Percentiles rank a stretch among this genome's conserved stretches.
These are phyloP conservation scores for Synanthedon myopaeformis DNA, from an alignment of 2,888 invertebrate genomes.

Conservation along the genomic window DNA sequence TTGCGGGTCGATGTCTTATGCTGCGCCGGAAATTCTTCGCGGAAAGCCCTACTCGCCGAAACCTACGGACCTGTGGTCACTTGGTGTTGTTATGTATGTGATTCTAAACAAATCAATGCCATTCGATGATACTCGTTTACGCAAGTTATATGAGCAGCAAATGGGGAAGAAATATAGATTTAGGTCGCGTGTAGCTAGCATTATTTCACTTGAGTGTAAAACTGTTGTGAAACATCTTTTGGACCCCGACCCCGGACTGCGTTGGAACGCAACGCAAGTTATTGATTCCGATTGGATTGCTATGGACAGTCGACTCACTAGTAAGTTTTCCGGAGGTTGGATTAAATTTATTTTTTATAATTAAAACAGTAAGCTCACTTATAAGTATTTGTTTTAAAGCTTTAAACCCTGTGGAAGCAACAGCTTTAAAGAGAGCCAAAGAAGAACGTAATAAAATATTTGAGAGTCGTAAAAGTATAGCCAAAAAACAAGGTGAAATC, in stretches of 20 bases:
- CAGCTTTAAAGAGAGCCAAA: constrained; percentile 70
- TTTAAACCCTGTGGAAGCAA: constrained; percentile 71
- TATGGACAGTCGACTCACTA: constrained; percentile 74
- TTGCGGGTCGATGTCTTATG: constrained; percentile 89
- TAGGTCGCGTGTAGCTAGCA: constrained; percentile 71
- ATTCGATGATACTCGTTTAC: constrained; percentile 82
- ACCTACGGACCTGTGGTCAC: constrained; percentile 83
- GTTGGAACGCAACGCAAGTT: constrained; percentile 71
- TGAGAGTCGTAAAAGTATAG: constrained; percentile 25
- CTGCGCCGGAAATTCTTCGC: constrained; percentile 85
- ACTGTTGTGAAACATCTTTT: constrained; percentile 73
- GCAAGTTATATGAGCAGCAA: constrained; percentile 75
- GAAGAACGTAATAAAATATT: constrained; percentile 54
- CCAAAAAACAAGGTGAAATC: constrained; percentile 48
- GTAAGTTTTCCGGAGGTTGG: constrained; percentile 25
- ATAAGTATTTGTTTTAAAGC: constrained; percentile 19
- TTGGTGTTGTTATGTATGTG: constrained; percentile 84
- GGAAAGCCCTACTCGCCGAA: constrained; percentile 80
- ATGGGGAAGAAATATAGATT: constrained; percentile 74
- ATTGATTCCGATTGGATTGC: constrained; percentile 74
- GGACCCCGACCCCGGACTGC: constrained; percentile 74
- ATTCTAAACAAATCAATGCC: constrained; percentile 88
- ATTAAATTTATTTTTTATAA: too few species aligned
- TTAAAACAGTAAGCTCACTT: too few species aligned
- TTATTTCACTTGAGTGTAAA: constrained; percentile 73